A percentile compares a stretch with the other conserved stretches of the same genome.
Conservation (phyloP, 2,888 invertebrate species). For the Drosophila formosana region DNA sequence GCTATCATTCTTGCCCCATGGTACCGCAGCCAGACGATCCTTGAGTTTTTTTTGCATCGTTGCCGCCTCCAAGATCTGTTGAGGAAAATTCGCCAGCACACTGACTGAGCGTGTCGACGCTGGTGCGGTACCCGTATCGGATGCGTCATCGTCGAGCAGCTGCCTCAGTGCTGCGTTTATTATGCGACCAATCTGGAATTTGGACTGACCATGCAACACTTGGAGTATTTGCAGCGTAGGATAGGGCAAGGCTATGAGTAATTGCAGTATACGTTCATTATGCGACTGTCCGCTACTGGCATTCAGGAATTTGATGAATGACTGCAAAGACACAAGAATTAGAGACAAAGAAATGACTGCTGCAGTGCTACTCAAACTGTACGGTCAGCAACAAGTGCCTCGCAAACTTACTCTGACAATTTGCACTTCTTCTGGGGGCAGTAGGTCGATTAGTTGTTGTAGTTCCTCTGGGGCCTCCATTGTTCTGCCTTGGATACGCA, state of each 20-base stretch:
- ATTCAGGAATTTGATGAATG: constrained; percentile 45
- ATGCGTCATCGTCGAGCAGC: constrained; percentile 47
- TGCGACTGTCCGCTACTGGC: constrained; percentile 30
- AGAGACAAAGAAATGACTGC: constrained; percentile 4
- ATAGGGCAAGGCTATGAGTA: constrained; percentile 60
- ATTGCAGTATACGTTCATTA: constrained; percentile 39
- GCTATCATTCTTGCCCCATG: constrained; percentile 41
- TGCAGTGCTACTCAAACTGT: constrained; percentile 11
- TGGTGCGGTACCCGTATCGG: not conserved
- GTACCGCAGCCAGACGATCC: constrained; percentile 48
- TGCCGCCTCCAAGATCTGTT: constrained; percentile 56
- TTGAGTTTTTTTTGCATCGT: constrained; percentile 53
- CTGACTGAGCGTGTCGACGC: constrained; percentile 56
- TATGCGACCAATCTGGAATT: constrained; percentile 54
- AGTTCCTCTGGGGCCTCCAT: constrained; percentile 42
- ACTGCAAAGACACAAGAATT: constrained; percentile 34
- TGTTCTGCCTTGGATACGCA: constrained; percentile 19
- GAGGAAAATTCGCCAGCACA: constrained; percentile 73
- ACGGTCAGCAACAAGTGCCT: constrained; percentile 2
- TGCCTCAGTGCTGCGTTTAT: constrained; percentile 49
- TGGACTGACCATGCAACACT: constrained; percentile 42
- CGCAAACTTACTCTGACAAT: constrained; percentile 58
- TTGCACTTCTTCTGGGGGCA: constrained; percentile 59
- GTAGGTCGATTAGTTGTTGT: constrained; percentile 58
- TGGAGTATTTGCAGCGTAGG: constrained; percentile 68